Conservation (phyloP, 64 coral and sea anemone species). For the Hydrozoanthus tunicans region DNA sequence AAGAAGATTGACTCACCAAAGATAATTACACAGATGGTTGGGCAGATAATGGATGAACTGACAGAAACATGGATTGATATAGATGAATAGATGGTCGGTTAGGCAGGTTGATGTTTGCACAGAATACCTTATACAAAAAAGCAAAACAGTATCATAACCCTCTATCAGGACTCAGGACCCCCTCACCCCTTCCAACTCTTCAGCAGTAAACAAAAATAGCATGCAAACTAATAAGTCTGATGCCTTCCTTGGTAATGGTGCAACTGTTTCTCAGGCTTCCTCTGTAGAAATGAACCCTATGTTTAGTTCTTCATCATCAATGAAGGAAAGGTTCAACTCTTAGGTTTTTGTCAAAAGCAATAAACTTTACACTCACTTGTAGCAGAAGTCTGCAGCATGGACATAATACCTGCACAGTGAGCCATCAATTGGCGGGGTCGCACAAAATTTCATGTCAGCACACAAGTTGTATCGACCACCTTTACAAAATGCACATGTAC, state of each 20-base stretch:
- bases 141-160: too few species aligned
- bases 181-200: too few species aligned
- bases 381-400: conserved; percentile 96
- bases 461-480: conserved; percentile 92
- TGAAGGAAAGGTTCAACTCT: neutral
- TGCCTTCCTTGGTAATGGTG: too few species aligned
- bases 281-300: too few species aligned
- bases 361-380: conserved; percentile 70
- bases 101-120: neutral
- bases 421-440: conserved; percentile 89
- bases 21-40: neutral
- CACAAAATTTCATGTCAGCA: conserved; percentile 85
- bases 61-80: neutral
- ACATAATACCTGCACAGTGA: conserved; percentile 82
- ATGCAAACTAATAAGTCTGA: too few species aligned
- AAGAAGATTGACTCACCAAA: too few species aligned
- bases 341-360: neutral
- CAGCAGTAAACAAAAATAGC: too few species aligned
- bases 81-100: neutral
- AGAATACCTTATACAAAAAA: neutral
- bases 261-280: too few species aligned
- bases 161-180: too few species aligned
- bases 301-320: too few species aligned
- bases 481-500: conserved; percentile 87
- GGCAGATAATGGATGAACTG: neutral